Evolutionary conservation across 64 coral and sea anemone genomes (phyloP), one percentile per base, ranked within the genome.

Genomic region (Hydrozoanthus tunicans): DNA sequence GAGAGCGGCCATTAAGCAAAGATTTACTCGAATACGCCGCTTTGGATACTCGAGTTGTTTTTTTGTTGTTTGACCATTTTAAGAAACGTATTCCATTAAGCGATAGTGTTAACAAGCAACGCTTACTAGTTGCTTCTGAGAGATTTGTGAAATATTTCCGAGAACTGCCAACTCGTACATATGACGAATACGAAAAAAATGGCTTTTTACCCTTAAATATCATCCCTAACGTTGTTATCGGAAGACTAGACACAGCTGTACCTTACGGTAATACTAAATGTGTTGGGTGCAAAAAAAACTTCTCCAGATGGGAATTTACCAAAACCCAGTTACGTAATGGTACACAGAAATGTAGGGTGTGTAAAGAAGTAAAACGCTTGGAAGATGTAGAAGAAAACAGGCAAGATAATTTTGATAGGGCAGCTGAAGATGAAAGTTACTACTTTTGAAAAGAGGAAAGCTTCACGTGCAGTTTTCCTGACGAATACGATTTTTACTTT

Each of bases 111-210:
- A 88, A 92, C 13, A 55, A 67, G 20, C 24, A 64, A 53, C 91
- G 91, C 14, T 81, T 95, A 54, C 77, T 23, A 72, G 53, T 91
- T 90, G 85, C 94, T 32, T 96, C 94, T 53, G 74, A 90, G 6
- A 92, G 91, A 14, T 96, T 93, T 64, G 86, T 84, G 25, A 68
- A 96, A 4, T 90, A 93, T 53, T 96, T 90, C 64, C 86, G 91
- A 51, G 85, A 65, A 69, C 77, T 79, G 77, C 25, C 60, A 9
- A 25, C 89, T 56, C 86, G 94, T 11, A 84, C 79, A 13, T 90
- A 83, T 81, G 91, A 96, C 67, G 79, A 65, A 4, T 96, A 80
- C 74, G 91, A 96, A 20, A 83, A 58, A 51, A 92, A 92, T 17
- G 91, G 56, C 9, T 77, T 92, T 56, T 58, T 92, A 1, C 91